Base-by-base conservation (phyloP, 2,113 vertebrate genomes). In the Machaerirhynchus nigripectus region DNA sequence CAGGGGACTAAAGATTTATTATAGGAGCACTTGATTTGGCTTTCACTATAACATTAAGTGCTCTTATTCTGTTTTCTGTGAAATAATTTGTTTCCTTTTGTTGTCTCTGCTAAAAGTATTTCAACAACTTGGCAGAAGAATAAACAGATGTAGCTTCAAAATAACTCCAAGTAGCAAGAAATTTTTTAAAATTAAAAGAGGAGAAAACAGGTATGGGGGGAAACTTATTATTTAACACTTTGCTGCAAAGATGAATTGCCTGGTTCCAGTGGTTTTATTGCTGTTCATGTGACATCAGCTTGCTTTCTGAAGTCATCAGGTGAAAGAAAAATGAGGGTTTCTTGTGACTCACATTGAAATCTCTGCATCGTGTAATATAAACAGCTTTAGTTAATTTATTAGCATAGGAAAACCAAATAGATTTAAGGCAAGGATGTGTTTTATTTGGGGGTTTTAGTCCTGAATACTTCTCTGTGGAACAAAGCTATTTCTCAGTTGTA, bases 31-130 rank as follows among this genome's bases (percentile, higher is more conserved):
- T 61, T 77, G 89, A 37, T 87, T 91, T 91, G 89, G 83, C 75
- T 75, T 95, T 94, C 33, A 2, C 52, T 68, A 7, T 7, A 78
- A 78, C 22, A 7, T 85, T 96, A 80, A 87, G 65, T 67, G 86
- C 30, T 80, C 24, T 82, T 65, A 61, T 37, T 92, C 75, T 77
- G n/a, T 35, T 89, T 91, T 49, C 53, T 74, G 42, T 59, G 79
- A 74, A 96, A 88, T 80, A 87, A 80, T 73, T 96, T 90, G 28
- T 77, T 84, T 82, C 35, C 16, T 93, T 86, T 90, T 96, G 85
- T 95, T 73, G 46, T 69, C 65, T 73, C 67, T 28, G 30, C 0
- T 3, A n/a, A 77, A 76, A 90, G 60, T 77, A 70, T 86, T 92
- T 86, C 88, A 88, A 46, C 40, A 30, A 10, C 86, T 92, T 92